Evolutionary conservation across 2,113 vertebrate species (phyloP).

Genomic region (Edolisoma coerulescens): DNA sequence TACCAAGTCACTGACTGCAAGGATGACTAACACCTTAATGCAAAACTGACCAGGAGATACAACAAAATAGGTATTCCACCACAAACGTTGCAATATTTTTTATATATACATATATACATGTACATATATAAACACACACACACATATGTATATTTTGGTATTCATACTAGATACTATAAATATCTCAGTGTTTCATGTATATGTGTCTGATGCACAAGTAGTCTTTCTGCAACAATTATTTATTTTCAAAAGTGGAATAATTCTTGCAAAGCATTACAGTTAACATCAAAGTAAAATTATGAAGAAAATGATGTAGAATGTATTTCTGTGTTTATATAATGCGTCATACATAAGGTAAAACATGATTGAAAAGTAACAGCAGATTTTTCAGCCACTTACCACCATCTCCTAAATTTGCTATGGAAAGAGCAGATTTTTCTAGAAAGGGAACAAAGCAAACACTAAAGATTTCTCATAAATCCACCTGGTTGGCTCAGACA

Average conservation of each 20-base stretch:
- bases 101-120: accelerated
- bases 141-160: too few relatives aligned
- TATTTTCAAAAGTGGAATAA: not conserved
- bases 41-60: not conserved
- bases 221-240: not conserved
- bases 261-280: not conserved
- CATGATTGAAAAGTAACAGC: not conserved
- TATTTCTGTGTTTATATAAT: not conserved
- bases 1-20: not conserved
- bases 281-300: not conserved
- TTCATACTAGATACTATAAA: not conserved
- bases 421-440: not conserved
- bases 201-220: not conserved
- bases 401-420: not conserved
- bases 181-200: not conserved
- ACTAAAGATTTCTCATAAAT: not conserved
- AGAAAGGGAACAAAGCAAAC: not conserved
- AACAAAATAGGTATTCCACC: not conserved
- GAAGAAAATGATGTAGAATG: not conserved
- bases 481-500: not conserved
- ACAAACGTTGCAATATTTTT: not conserved
- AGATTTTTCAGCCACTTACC: not conserved
- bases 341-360: not conserved
- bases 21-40: not conserved
- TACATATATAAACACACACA: not conserved